These are phyloP conservation scores for Marasmarcha lunaedactyla DNA, from an alignment of 2,888 invertebrate species.

Conservation along the genomic window DNA sequence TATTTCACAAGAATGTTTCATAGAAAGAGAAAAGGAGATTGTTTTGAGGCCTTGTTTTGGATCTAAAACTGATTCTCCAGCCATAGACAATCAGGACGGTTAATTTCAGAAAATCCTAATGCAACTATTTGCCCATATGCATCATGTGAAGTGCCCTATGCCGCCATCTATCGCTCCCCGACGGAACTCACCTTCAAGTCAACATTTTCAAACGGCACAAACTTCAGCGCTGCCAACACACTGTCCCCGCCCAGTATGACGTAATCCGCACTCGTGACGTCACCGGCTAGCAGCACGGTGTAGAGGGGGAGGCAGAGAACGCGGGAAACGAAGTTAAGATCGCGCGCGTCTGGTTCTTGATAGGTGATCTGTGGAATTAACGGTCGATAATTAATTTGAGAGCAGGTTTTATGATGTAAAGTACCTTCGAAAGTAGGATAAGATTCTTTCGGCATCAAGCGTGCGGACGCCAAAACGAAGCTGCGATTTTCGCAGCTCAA, in stretches of 20 bases:
- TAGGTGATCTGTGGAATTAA: constrained; percentile 74
- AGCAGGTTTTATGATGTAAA: constrained; percentile 49
- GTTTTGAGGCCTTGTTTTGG: too few relatives aligned
- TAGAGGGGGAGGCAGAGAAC: constrained; percentile 89
- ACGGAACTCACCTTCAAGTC: constrained; percentile 31
- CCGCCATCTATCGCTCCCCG: too few relatives aligned
- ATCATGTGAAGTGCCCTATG: too few relatives aligned
- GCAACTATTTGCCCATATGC: too few relatives aligned
- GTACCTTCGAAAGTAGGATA: constrained; percentile 70
- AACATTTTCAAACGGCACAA: constrained; percentile 60
- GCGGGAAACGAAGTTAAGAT: constrained; percentile 72
- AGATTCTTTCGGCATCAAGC: constrained; percentile 39
- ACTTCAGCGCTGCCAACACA: constrained; percentile 54
- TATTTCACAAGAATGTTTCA: too few relatives aligned
- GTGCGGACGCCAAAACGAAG: too few relatives aligned
- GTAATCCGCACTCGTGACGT: constrained; percentile 76
- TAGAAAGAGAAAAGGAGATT: too few relatives aligned
- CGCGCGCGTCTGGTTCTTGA: constrained; percentile 44
- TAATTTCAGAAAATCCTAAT: too few relatives aligned
- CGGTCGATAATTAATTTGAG: constrained; percentile 57
- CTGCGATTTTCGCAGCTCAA: too few relatives aligned
- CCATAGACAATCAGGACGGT: too few relatives aligned
- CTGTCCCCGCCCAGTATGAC: constrained; percentile 74
- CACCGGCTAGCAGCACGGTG: constrained; percentile 83
- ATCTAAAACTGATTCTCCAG: too few relatives aligned